phyloP scores from a whole-genome alignment of 1,140 invertebrate genomes.

The Ptiloglossa arizonensis region DNA sequence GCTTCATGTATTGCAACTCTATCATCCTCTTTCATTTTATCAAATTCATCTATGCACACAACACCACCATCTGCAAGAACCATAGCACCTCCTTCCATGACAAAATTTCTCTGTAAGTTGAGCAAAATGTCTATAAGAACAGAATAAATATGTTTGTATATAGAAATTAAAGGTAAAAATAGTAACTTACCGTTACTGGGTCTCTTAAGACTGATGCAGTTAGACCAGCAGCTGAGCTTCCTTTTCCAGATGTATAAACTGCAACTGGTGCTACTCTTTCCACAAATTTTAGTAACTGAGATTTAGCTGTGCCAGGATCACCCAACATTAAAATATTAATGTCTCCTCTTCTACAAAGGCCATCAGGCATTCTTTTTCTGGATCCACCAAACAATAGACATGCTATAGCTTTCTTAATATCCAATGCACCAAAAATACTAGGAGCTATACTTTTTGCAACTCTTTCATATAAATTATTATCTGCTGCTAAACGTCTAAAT shows the following conservation, averaged over 20 bases:
- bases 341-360: slow-evolving; percentile 96
- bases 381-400: slow-evolving; percentile 97
- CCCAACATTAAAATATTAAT: slow-evolving; percentile 98
- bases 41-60: slow-evolving; percentile 99
- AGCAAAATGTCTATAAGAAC: neutral
- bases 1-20: slow-evolving; percentile 99
- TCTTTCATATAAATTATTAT: slow-evolving; percentile 94
- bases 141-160: neutral
- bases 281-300: slow-evolving; percentile 98
- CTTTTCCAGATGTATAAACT: slow-evolving; percentile 99
- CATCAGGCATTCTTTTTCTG: slow-evolving; percentile 95
- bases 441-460: slow-evolving; percentile 97
- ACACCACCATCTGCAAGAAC: slow-evolving; percentile 99
- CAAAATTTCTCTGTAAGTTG: slow-evolving; percentile 92
- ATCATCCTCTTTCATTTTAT: slow-evolving; percentile 99
- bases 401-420: slow-evolving; percentile 99
- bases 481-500: slow-evolving; percentile 92
- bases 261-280: slow-evolving; percentile 97
- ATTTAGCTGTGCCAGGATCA: slow-evolving; percentile 99
- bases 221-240: slow-evolving; percentile 98
- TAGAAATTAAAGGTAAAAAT: neutral
- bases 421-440: slow-evolving; percentile 96
- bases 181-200: slow-evolving; percentile 89
- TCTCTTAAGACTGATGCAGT: slow-evolving; percentile 98
- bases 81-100: slow-evolving; percentile 99